Evolutionary conservation across 1,140 invertebrate species (phyloP), one percentile per base, ranked within the genome.

Genomic region (Solenopsis invicta): DNA sequence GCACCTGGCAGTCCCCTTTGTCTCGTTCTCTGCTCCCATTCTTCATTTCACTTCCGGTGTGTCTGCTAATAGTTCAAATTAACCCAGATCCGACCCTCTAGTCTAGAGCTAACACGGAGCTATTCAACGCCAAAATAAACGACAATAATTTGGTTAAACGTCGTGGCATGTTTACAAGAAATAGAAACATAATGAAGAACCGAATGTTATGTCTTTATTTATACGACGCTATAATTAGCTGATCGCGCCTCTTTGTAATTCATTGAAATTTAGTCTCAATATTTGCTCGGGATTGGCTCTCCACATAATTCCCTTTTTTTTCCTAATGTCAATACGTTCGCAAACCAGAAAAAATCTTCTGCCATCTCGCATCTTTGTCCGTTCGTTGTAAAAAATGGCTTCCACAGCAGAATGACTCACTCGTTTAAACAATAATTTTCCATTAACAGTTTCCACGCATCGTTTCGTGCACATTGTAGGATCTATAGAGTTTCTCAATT

Each of bases 1-100:
- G 69, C 71, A 50, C 18, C 16, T 48, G 80, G 29, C 41, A 84
- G 41, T 74, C 66, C 59, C 37, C 50, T 71, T 21, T 80, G 69
- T 74, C 37, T 69, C 67, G 21, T 24, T 87, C 50, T 87, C 86
- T 66, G 66, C 59, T 62, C 71, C 62, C 82, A 64, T 85, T 85
- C 56, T 84, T 56, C 4, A 48, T 66, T 81, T 48, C 75, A 85
- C 88, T 77, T 92, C 90, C 91, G 90, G 87, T 92, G 87, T 84
- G 50, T 85, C 84, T 87, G 84, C 76, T 91, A 91, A 92, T 91
- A 91, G 86, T 89, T 81, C 69, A 87, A 91, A 92, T 92, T 92
- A 92, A 92, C 89, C 90, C 78, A 92, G 84, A 89, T 92, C 87
- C 85, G 88, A 88, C 84, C 88, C 77, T 24, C 56, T 66, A 86